phyloP scores from a whole-genome alignment of 1,140 invertebrate species.

The Zaprionus gabonicus region DNA sequence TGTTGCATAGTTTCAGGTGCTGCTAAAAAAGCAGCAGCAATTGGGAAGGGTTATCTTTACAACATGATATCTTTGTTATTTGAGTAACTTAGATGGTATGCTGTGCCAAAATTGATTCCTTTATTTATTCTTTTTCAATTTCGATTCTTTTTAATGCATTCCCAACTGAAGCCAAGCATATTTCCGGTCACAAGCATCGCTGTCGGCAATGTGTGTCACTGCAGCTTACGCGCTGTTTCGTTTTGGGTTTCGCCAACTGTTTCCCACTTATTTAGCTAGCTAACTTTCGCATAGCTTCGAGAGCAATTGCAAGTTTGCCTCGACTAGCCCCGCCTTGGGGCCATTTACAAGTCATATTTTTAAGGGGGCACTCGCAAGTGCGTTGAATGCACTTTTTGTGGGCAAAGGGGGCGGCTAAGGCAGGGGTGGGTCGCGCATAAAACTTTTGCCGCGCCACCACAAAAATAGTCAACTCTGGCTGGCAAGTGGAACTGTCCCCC shows the following conservation, averaged over 20 bases:
- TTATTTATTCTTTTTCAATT: not conserved
- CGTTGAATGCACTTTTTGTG: slow-evolving; percentile 74
- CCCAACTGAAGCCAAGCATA: not conserved
- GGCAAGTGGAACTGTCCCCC: slow-evolving; percentile 21
- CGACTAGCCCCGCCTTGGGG: slow-evolving; percentile 7
- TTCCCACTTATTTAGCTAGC: slow-evolving; percentile 65
- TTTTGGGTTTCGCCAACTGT: slow-evolving; percentile 23
- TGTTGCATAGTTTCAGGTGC: not conserved
- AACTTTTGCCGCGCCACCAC: slow-evolving; percentile 58
- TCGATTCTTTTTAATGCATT: not conserved
- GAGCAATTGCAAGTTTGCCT: slow-evolving; percentile 13
- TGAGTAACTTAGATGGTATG: slow-evolving; percentile 4
- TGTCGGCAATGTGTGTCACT: slow-evolving; percentile 1
- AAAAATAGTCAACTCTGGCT: slow-evolving; percentile 68
- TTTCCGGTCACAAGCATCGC: not conserved
- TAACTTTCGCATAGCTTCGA: slow-evolving; percentile 19
- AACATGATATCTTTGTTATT: not conserved
- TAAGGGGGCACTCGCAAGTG: slow-evolving; percentile 50
- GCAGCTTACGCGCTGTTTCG: not conserved
- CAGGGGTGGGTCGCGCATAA: slow-evolving; percentile 65
- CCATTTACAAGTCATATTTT: slow-evolving; percentile 80
- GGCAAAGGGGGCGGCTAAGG: not conserved
- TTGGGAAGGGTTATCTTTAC: too few species aligned
- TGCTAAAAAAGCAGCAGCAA: not conserved
- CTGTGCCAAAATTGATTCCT: not conserved